phyloP scores from a whole-genome alignment of 2,888 invertebrate species.

The Cantharis nigra region DNA sequence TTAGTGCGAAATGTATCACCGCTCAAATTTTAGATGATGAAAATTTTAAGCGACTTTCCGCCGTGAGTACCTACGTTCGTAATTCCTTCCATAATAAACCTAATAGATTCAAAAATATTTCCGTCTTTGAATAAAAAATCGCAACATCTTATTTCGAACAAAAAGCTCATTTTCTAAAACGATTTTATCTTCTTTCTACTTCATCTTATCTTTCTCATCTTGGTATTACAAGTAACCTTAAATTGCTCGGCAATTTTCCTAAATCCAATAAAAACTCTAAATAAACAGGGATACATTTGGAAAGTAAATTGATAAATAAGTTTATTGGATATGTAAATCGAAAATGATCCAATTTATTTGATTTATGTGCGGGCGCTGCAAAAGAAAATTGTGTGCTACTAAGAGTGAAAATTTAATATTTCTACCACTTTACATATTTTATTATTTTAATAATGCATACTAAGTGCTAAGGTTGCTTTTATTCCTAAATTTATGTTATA shows the following conservation, averaged over 20 bases:
- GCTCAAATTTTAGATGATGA: constrained; percentile 5
- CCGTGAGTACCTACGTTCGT: not conserved
- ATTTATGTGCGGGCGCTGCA: constrained; percentile 5
- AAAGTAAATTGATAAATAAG: constrained; percentile 14
- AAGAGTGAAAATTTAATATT: constrained; percentile 18
- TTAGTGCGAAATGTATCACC: constrained; percentile 24
- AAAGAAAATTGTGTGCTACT: constrained; percentile 12
- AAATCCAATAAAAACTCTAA: not conserved
- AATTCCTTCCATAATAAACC: not conserved
- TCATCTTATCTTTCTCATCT: not conserved
- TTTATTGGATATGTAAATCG: constrained; percentile 20
- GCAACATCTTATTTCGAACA: not conserved
- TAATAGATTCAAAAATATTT: not conserved
- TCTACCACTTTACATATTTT: constrained; percentile 14
- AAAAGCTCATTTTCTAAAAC: not conserved
- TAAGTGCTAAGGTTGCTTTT: constrained; percentile 4
- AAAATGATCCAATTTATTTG: constrained; percentile 11
- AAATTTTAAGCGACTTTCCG: constrained; percentile 5
- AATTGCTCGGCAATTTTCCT: not conserved
- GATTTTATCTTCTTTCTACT: not conserved
- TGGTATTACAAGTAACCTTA: not conserved
- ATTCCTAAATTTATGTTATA: not conserved
- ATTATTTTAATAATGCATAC: constrained; percentile 12
- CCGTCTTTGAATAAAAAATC: not conserved
- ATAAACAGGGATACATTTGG: constrained; percentile 4